Evolutionary conservation across 2,888 invertebrate species (phyloP).

Genomic region (Sepiola atlantica): DNA sequence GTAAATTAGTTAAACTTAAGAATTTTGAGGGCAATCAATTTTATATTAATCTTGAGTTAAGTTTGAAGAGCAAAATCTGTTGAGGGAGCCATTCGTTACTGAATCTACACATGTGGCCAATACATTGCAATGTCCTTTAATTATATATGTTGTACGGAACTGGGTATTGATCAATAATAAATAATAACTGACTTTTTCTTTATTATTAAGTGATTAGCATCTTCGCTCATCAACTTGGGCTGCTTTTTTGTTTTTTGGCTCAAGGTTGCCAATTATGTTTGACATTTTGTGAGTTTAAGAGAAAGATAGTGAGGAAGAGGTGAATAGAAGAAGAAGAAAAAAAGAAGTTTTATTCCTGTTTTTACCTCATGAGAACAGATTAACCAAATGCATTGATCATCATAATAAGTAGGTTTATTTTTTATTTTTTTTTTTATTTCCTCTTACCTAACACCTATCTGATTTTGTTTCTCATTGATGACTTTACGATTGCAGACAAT

Average conservation of each 20-base stretch:
- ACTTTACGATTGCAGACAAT: too few species aligned
- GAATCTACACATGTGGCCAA: too few species aligned
- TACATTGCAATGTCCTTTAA: too few species aligned
- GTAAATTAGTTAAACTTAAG: too few species aligned
- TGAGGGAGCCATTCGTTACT: too few species aligned
- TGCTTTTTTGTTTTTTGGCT: background rate
- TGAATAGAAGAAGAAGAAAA: background rate
- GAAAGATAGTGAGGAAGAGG: background rate
- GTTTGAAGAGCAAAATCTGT: too few species aligned
- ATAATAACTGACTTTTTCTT: background rate
- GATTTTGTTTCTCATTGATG: background rate
- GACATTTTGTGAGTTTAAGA: background rate
- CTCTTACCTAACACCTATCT: background rate
- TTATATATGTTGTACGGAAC: too few species aligned
- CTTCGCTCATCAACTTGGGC: background rate
- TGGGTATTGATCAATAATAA: too few species aligned
- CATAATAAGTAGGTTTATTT: background rate
- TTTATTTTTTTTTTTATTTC: too few species aligned
- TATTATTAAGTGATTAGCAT: conserved; percentile 6
- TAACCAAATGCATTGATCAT: background rate
- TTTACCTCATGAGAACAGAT: background rate
- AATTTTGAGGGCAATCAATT: too few species aligned
- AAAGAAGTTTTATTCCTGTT: background rate
- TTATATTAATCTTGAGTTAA: too few species aligned
- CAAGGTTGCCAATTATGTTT: conserved; percentile 2